Conservation (phyloP, 2,113 vertebrate genomes). For the Triplophysa siluroides region DNA sequence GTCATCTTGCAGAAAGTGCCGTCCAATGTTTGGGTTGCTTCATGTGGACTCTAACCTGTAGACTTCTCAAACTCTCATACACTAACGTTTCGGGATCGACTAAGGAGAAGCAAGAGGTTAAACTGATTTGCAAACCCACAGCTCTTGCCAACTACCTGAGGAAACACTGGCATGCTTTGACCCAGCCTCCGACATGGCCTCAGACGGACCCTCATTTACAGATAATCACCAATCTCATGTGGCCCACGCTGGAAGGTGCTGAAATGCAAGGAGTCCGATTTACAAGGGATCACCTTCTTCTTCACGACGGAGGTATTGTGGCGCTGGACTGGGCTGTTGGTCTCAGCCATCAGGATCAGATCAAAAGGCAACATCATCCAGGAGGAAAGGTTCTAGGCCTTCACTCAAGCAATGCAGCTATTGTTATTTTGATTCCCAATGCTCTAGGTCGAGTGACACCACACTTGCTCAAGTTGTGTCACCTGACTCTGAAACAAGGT, state of each 20-base stretch:
- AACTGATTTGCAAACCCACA: conserved; percentile 77
- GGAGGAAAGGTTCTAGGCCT: conserved; percentile 46
- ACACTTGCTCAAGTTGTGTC: conserved; percentile 75
- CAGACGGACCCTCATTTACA: conserved; percentile 75
- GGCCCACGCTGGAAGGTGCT: conserved; percentile 43
- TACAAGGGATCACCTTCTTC: conserved; percentile 75
- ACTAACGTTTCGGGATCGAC: neutral
- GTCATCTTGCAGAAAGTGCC: neutral
- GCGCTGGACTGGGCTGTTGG: conserved; percentile 83
- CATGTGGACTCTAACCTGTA: conserved; percentile 56
- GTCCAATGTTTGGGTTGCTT: conserved; percentile 44
- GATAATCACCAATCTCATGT: conserved; percentile 69
- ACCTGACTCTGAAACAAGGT: conserved; percentile 73
- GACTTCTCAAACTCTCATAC: conserved; percentile 58
- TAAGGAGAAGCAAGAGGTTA: conserved; percentile 22
- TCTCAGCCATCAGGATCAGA: conserved; percentile 47
- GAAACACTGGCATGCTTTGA: conserved; percentile 64
- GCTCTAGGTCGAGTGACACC: conserved; percentile 76
- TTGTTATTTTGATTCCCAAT: conserved; percentile 84
- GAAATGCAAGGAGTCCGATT: conserved; percentile 59
- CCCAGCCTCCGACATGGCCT: conserved; percentile 58
- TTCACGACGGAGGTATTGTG: conserved; percentile 77
- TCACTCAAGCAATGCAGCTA: conserved; percentile 52
- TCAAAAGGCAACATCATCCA: conserved; percentile 49
- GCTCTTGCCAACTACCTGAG: conserved; percentile 75